Evolutionary conservation across 2,113 vertebrate species (phyloP).

Genomic region (Syngnathus scovelli): DNA sequence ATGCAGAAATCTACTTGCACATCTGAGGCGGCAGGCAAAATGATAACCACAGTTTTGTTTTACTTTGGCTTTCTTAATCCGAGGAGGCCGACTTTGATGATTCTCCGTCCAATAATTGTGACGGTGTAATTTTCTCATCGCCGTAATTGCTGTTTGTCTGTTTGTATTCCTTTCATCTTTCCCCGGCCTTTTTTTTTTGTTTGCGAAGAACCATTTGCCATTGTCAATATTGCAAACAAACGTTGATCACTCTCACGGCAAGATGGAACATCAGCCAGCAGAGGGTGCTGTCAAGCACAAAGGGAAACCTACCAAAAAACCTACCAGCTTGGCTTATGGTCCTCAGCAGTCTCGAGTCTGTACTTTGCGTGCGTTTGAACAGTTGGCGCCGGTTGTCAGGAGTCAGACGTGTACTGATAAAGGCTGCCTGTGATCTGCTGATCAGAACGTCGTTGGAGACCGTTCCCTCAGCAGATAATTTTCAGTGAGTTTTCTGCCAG

Average conservation of each 20-base stretch:
- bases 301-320: not conserved
- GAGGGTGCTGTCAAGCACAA: not conserved
- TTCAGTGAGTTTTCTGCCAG: not conserved
- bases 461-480: not conserved
- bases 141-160: not conserved
- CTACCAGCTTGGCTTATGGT: not conserved
- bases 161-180: not conserved
- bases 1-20: constrained; percentile 9
- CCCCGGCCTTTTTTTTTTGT: no score
- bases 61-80: not conserved
- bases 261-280: not conserved
- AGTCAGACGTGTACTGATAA: not conserved
- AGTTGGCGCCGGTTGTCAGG: constrained; percentile 1
- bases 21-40: not conserved
- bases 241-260: not conserved
- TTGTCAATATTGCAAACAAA: not conserved
- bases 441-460: not conserved
- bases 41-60: not conserved
- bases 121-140: constrained; percentile 41
- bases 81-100: constrained; percentile 4
- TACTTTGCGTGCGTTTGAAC: not conserved
- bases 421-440: not conserved
- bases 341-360: not conserved
- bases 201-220: not conserved
- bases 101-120: constrained; percentile 33